A percentile compares a stretch with the other conserved stretches of the same genome.
These are phyloP conservation scores for Drosophila ustulata DNA, from an alignment of 2,888 invertebrate genomes.

Conservation along the genomic window DNA sequence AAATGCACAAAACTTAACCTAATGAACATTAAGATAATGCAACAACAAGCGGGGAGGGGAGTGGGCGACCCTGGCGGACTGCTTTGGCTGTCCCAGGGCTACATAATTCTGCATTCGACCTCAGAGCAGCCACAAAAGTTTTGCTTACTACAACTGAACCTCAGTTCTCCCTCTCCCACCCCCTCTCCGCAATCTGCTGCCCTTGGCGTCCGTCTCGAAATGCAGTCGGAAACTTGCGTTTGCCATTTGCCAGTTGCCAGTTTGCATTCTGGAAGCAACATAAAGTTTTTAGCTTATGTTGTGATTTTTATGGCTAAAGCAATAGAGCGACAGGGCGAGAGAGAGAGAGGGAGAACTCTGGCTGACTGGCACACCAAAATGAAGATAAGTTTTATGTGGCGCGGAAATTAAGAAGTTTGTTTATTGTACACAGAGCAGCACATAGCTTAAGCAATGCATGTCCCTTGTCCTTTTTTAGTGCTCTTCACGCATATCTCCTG, in stretches of 20 bases:
- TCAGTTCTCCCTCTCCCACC: not conserved
- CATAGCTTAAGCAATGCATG: slow-evolving; percentile 38
- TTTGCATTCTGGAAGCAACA: slow-evolving; percentile 72
- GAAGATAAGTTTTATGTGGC: slow-evolving; percentile 80
- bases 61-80: slow-evolving; percentile 7
- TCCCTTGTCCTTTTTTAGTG: slow-evolving; percentile 7
- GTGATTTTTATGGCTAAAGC: slow-evolving; percentile 73
- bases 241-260: slow-evolving; percentile 79
- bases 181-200: not conserved
- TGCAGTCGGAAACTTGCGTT: slow-evolving; percentile 72
- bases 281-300: slow-evolving; percentile 80
- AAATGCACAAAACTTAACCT: slow-evolving; percentile 81
- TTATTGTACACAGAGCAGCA: slow-evolving; percentile 41
- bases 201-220: slow-evolving; percentile 40
- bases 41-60: slow-evolving; percentile 54
- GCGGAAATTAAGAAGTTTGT: slow-evolving; percentile 81
- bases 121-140: slow-evolving; percentile 73
- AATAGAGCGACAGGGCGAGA: slow-evolving; percentile 5
- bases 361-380: slow-evolving; percentile 56
- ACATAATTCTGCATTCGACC: slow-evolving; percentile 73
- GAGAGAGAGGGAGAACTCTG: slow-evolving; percentile 6
- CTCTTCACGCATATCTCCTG: slow-evolving; percentile 5
- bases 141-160: slow-evolving; percentile 55
- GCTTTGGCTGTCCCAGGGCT: slow-evolving; percentile 34
- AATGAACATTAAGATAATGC: slow-evolving; percentile 82